A percentile compares a stretch with the other conserved stretches of the same genome.
phyloP scores from a whole-genome alignment of 1,140 invertebrate genomes.

The Anagrus nilaparvatae region DNA sequence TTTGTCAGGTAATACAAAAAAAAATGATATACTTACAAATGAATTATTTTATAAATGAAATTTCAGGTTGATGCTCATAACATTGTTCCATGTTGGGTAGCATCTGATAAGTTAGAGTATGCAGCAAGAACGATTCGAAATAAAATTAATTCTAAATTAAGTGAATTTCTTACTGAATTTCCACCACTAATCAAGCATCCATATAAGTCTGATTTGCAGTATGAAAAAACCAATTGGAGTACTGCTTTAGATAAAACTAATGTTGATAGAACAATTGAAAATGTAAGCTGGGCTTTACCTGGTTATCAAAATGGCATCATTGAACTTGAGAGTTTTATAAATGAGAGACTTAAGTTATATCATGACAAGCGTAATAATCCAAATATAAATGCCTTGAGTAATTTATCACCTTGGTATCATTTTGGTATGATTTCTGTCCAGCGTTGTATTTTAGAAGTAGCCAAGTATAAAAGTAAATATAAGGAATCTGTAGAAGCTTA shows the following conservation, averaged over 20 bases:
- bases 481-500: constrained; percentile 66
- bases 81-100: constrained; percentile 75
- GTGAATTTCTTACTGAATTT: constrained; percentile 73
- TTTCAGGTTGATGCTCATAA: constrained; percentile 75
- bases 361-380: constrained; percentile 75
- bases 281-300: constrained; percentile 65
- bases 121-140: constrained; percentile 75
- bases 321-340: constrained; percentile 61
- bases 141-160: constrained; percentile 73
- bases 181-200: constrained; percentile 73
- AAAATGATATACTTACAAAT: too few relatives aligned
- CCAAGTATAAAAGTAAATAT: constrained; percentile 50
- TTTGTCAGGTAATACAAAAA: constrained; percentile 72
- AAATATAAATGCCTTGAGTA: constrained; percentile 58
- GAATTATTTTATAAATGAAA: neutral
- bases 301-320: constrained; percentile 60
- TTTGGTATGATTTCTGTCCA: constrained; percentile 83
- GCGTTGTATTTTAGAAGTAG: constrained; percentile 64
- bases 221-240: constrained; percentile 56
- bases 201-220: constrained; percentile 37
- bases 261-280: constrained; percentile 58
- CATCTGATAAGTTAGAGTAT: constrained; percentile 82
- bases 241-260: constrained; percentile 50
- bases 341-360: constrained; percentile 58
- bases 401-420: constrained; percentile 86